Percentiles rank a stretch among this genome's conserved stretches.
Evolutionary conservation across 2,797 vertebrate species (phyloP).

Genomic region (Tangara arthus): DNA sequence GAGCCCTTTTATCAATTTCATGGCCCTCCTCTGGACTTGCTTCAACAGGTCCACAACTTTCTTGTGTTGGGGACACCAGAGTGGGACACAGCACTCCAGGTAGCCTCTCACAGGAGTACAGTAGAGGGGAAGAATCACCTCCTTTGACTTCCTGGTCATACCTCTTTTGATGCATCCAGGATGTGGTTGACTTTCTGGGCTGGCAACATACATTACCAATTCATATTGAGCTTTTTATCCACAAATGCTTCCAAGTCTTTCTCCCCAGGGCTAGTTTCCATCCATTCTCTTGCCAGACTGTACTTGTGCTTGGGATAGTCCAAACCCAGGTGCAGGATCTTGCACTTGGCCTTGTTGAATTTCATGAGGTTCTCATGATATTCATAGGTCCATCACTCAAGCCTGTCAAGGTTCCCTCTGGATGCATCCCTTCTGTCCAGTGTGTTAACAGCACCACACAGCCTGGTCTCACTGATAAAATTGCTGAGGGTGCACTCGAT

Average conservation of each 20-base stretch:
- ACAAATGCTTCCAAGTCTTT: not conserved
- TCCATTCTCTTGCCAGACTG: not conserved
- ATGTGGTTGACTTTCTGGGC: not conserved
- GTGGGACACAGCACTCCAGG: not conserved
- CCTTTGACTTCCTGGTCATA: not conserved
- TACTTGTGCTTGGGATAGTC: not conserved
- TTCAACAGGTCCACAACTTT: not conserved
- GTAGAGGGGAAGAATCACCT: not conserved
- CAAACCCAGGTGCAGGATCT: not conserved
- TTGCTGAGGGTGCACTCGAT: accelerated
- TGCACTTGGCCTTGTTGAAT: not conserved
- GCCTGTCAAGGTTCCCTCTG: not conserved
- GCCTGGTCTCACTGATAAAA: not conserved
- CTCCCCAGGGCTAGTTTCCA: accelerated
- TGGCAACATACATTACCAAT: not conserved
- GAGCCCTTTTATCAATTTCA: not conserved
- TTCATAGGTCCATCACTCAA: not conserved
- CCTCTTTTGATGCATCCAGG: not conserved
- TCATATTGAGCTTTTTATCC: not conserved
- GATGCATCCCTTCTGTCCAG: not conserved
- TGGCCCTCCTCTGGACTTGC: not conserved
- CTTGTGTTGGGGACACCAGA: not conserved
- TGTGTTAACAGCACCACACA: accelerated
- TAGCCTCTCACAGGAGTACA: not conserved
- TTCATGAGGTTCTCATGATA: not conserved